Evolutionary conservation across 2,113 vertebrate species (phyloP).

Genomic region (Microcebus ravelobensis): DNA sequence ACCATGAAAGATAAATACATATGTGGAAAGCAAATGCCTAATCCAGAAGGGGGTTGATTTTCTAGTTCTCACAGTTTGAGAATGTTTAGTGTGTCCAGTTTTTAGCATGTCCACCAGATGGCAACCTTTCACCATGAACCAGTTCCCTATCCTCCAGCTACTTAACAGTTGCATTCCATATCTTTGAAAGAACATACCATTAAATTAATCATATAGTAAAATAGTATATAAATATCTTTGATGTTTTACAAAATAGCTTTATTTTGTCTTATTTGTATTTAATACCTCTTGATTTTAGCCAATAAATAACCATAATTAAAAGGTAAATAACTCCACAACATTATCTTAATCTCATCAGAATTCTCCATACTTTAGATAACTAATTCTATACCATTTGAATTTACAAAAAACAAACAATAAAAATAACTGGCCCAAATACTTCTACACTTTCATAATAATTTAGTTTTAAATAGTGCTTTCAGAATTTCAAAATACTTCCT

Average conservation of each 20-base stretch:
- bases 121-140: conserved; percentile 2
- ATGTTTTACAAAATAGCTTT: background rate
- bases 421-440: background rate
- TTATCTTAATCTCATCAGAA: background rate
- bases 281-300: background rate
- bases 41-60: no score
- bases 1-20: background rate
- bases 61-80: background rate
- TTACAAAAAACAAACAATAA: background rate
- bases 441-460: background rate
- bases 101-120: conserved; percentile 43
- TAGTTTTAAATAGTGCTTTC: background rate
- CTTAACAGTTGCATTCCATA: no score
- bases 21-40: background rate
- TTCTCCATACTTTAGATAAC: background rate
- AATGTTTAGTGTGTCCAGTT: background rate
- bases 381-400: background rate
- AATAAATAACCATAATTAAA: background rate
- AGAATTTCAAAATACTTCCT: background rate
- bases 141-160: background rate
- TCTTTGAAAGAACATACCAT: background rate
- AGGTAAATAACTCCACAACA: background rate
- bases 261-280: background rate
- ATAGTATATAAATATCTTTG: background rate
- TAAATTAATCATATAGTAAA: background rate